Base-by-base conservation (phyloP, 2,888 invertebrate species). In the Gari tellinella region DNA sequence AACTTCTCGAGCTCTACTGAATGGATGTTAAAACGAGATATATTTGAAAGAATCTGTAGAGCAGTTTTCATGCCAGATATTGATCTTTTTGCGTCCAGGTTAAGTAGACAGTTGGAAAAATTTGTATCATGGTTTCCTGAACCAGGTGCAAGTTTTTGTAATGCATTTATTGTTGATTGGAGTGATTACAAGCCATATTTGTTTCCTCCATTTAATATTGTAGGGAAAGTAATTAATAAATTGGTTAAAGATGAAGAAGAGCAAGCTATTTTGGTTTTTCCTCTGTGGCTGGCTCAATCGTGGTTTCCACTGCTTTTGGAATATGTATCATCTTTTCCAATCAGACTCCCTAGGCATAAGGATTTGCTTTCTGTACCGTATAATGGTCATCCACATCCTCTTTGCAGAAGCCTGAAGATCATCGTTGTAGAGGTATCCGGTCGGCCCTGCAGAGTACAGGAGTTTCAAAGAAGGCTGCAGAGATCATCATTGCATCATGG, bases 121-220 rank as follows among this genome's bases (percentile, higher is more conserved):
- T 77, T 65, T 72, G 72, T 77, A 10, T 67, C 67, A 2, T 74
- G 67, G 70, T 62, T 53, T 52, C 60, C 61, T 26, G 68, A 80
- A 45, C 61, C 67, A n/a, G 72, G 62, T 14, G 66, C 66, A 5
- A n/a, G 1, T 23, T 19, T 19, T 37, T 15, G 26, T 26, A 46
- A 79, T 72, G 68, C 76, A 41, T 79, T 81, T 69, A 61, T 67
- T 7, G 15, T 79, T 1, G 56, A 38, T 2, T 79, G 75, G 78
- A 15, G 19, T 10, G 10, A 38, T 26, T 56, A 55, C 8, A 0
- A 15, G 8, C 68, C 63, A n/a, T 80, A 77, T 31, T 55, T 72
- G 2, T 80, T 80, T 68, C 68, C 74, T 14, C 81, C 78, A 48
- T 79, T 81, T 21, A 51, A 43, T 60, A 41, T 67, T 19, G 23